Base-by-base conservation (phyloP, 1,140 invertebrate species). In the Ooceraea biroi region DNA sequence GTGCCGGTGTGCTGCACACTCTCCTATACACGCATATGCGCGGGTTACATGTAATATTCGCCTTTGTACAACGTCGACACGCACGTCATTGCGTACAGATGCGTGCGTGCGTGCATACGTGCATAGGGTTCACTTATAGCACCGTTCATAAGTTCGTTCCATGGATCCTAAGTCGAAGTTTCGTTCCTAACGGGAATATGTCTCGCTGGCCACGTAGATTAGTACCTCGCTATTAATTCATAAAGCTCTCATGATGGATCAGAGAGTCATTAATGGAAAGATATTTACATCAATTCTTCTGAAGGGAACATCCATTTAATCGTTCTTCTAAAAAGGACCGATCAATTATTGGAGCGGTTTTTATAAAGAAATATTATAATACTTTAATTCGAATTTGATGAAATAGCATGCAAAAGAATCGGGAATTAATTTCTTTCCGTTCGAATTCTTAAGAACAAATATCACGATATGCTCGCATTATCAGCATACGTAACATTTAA, bases 21-120 rank as follows among this genome's bases (percentile, higher is more conserved):
- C 58, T 17, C 17, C 3, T 52, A 85, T 78, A 73, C 48, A 36
- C 48, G 41, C 58, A 73, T 61, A 44, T 27, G 68, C 50, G 27
- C 25, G 50, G 12, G n/a, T 61, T 60, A 27, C 11, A 44, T 65
- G 69, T 57, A 52, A 77, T 50, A 66, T 65, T 65, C 60, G 1
- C 41, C 41, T 65, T 61, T 55, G 10, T 55, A 82, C 52, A 73
- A 71, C 57, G 22, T 69, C 41, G 50, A 73, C 58, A 63, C 8
- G 60, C 30, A 63, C 30, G 25, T 27, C 17, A 0, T 19, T 25
- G 30, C 0, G 2, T 57, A 7, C 11, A 36, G 11, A 2, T 30
- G n/a, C 14, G 5, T 5, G 27, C 7, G 12, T 19, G 17, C 11
- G 19, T 71, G n/a, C n/a, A n/a, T n/a, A n/a, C n/a, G 5, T n/a